A percentile compares a stretch with the other conserved stretches of the same genome.
These are phyloP conservation scores for Aporrectodea caliginosa DNA, from an alignment of 1,140 invertebrate genomes.

Conservation along the genomic window DNA sequence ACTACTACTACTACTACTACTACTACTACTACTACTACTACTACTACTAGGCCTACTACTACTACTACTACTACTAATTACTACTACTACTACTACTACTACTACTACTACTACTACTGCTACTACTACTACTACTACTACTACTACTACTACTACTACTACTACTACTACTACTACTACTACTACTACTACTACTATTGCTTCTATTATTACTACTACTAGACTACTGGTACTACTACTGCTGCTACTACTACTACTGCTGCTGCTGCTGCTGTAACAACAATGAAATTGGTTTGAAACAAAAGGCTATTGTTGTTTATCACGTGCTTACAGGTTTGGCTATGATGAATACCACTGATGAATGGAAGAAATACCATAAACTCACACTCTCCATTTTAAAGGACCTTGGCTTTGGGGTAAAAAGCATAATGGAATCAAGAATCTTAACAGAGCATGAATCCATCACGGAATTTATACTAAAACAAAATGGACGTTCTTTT, in stretches of 20 bases:
- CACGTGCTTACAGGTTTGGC: too few species aligned
- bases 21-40: background rate
- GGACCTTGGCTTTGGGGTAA: too few species aligned
- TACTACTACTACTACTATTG: constrained; percentile 2
- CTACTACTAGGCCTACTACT: background rate
- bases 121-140: background rate
- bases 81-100: constrained; percentile 4
- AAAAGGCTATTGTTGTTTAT: too few species aligned
- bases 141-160: constrained; percentile 5
- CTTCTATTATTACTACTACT: background rate
- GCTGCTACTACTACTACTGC: background rate
- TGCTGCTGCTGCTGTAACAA: background rate
- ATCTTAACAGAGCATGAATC: too few species aligned
- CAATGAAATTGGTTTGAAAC: too few species aligned
- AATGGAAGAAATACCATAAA: too few species aligned
- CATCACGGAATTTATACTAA: too few species aligned
- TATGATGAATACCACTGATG: too few species aligned
- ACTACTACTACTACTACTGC: background rate
- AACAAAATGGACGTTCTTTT: too few species aligned
- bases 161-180: constrained; percentile 8
- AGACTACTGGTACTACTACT: background rate
- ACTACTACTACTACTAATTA: background rate
- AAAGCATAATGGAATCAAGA: too few species aligned
- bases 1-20: background rate
- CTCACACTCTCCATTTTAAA: too few species aligned